Base-by-base conservation (phyloP, 2,113 vertebrate genomes). In the Engystomops pustulosus region DNA sequence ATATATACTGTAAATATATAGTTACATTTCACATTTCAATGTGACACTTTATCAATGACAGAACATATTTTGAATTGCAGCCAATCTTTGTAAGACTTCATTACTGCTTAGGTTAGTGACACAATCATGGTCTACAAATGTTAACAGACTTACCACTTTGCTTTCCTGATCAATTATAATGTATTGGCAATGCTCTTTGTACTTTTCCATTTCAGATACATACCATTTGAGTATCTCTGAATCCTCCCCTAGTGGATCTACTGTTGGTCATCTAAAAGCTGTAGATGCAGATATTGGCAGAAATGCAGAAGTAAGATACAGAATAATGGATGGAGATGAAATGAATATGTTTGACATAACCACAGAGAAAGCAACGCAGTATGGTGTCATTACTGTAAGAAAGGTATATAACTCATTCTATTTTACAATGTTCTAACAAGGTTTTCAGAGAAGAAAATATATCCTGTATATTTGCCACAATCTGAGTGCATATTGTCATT, bases 251-350 rank as follows among this genome's bases (percentile, higher is more conserved):
- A 89, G 93, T 72, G 94, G 94, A 51, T 92, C 93, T 51, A 87
- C 92, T 47, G 89, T 95, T 83, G 94, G 94, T 77, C 94, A 91
- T 1, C 87, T 95, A 41, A 95, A 94, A 90, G 94, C 94, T 62
- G 92, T 90, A 0, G 94, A 95, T 87, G 93, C 94, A 0, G 94
- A 95, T 85, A 94, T 84, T 32, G 94, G 94, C 10, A 92, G 93
- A 90, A 95, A 95, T 60, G 94, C 94, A 47, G 94, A 95, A 92
- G 90, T 95, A 11, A 91, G 93, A 77, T 95, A 95, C 81, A 91
- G 91, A 81, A 94, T 95, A 83, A 87, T 92, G 38, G 94, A 95
- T 82, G 94, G 93, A 0, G 94, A 95, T 36, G 94, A 93, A 58
- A 94, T 90, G 1, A 93, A 94, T 58, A 93, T 94, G 93, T 95